A percentile compares a stretch with the other conserved stretches of the same genome.
These are phyloP conservation scores for Paracanthobrama guichenoti DNA, from an alignment of 2,113 vertebrate species.

Conservation along the genomic window DNA sequence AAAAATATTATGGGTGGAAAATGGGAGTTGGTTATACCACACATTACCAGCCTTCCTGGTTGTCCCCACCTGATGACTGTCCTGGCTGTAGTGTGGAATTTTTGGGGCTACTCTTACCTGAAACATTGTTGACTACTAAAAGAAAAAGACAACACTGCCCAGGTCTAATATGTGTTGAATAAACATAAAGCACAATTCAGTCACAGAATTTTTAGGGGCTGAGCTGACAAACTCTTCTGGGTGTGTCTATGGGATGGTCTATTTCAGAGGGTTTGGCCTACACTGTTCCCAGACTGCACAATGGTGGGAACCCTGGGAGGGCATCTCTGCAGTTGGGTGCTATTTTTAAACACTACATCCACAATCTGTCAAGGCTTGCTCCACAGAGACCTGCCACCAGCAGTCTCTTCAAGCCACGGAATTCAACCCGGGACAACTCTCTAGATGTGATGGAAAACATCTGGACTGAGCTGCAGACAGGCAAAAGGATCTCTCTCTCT, in stretches of 20 bases:
- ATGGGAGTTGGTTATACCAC: neutral
- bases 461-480: constrained; percentile 68
- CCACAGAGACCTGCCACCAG: constrained; percentile 73
- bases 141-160: neutral
- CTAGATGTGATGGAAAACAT: constrained; percentile 82
- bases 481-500: constrained; percentile 21
- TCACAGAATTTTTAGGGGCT: neutral
- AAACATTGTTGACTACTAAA: neutral
- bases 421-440: constrained; percentile 77
- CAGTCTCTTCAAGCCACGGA: constrained; percentile 73
- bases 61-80: neutral
- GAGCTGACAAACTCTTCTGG: constrained; percentile 29
- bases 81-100: neutral
- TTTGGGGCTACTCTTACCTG: neutral
- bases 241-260: constrained; percentile 41
- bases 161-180: neutral
- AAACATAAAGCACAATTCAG: neutral
- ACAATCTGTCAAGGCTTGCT: constrained; percentile 71
- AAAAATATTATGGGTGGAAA: neutral
- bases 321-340: constrained; percentile 69
- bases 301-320: constrained; percentile 76
- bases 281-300: constrained; percentile 76
- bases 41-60: neutral
- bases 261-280: constrained; percentile 53
- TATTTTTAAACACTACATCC: constrained; percentile 75